Base-by-base conservation (phyloP, 1,140 invertebrate species). In the Leptestheria dahalacensis region DNA sequence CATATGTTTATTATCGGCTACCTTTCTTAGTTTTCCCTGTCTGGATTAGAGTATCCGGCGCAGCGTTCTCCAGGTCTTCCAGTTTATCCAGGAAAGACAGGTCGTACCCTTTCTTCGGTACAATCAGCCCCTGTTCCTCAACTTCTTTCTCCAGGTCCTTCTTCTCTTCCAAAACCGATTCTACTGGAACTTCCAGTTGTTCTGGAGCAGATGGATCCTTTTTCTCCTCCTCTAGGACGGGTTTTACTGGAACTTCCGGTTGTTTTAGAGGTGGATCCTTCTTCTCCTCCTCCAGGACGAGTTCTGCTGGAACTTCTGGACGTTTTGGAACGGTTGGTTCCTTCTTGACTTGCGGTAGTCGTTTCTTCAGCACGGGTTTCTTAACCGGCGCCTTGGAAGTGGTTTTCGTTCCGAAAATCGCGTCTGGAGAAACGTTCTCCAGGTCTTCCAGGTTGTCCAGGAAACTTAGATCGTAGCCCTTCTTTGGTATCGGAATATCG, bases 61-160 rank as follows among this genome's bases (percentile, higher is more conserved):
- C n/a, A 1, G 58, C 58, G 51, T 52, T 52, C 23, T 60, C 58
- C 29, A 46, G 48, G 28, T 60, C 48, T 12, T 60, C 58, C 25
- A 60, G 58, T 0, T 60, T 60, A 41, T 60, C 58, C 48, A 60
- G 41, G 58, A 60, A 60, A 9, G 48, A 51, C 28, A 60, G 52
- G 23, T 60, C 58, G 49, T 60, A 60, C n/a, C 58, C 58, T 21
- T 60, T 60, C 51, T 60, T 60, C 4, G 58, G 58, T n/a, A 60
- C 15, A 52, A 60, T 41, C 48, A 60, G 0, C 28, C 29, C 58
- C 23, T 29, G 48, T 23, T 33, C 53, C 12, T 1, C 1, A 33
- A 3, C 1, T 54, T 54, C 52, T 29, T 18, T 26, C 6, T 29
- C 53, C 20, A 20, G 23, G 28, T 55, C 25, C 1, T 26, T 28